These are phyloP conservation scores for Pogonophryne albipinna DNA, from an alignment of 2,797 vertebrate genomes.

Conservation along the genomic window DNA sequence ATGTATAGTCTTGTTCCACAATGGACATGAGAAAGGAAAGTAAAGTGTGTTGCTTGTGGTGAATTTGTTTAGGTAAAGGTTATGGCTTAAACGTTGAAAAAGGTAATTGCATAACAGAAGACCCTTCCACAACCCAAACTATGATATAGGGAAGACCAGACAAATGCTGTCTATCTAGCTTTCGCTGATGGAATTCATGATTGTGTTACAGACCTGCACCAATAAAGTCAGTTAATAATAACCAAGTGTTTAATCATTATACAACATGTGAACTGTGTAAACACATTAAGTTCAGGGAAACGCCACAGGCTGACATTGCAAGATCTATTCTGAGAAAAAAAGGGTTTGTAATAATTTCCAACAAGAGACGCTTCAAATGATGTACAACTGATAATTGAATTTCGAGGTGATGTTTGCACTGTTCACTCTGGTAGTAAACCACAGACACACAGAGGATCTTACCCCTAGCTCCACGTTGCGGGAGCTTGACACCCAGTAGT, in stretches of 20 bases:
- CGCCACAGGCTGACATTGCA: not conserved
- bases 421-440: not conserved
- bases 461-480: constrained; percentile 93
- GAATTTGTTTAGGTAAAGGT: not conserved
- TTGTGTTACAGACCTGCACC: too few relatives aligned
- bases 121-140: not conserved
- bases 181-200: not conserved
- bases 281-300: not conserved
- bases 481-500: constrained; percentile 96
- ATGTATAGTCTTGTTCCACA: not conserved
- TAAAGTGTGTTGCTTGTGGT: not conserved
- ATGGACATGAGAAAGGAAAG: not conserved
- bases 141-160: not conserved
- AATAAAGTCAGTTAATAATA: not conserved
- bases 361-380: not conserved
- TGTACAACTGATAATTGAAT: too few relatives aligned
- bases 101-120: not conserved
- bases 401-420: not conserved
- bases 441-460: constrained; percentile 1
- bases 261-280: not conserved
- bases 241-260: not conserved
- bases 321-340: not conserved
- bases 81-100: not conserved
- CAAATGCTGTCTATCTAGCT: not conserved
- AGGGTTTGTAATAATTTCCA: not conserved